phyloP scores from a whole-genome alignment of 2,113 vertebrate species.

The Syngnathus floridae region DNA sequence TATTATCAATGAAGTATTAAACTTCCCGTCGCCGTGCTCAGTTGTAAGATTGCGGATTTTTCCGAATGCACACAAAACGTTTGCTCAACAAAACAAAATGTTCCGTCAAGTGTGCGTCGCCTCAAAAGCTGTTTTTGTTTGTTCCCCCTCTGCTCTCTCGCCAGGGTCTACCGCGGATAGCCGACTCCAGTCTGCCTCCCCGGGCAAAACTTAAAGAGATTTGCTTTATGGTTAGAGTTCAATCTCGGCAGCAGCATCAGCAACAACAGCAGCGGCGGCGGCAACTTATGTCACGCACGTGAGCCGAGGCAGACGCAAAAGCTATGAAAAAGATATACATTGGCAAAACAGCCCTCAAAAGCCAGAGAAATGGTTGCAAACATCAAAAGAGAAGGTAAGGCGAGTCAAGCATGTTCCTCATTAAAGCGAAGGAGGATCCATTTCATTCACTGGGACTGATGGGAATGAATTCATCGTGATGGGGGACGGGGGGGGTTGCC shows the following conservation, averaged over 20 bases:
- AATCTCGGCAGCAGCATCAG: conserved; percentile 50
- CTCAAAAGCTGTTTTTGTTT: conserved; percentile 59
- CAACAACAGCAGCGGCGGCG: conserved; percentile 16
- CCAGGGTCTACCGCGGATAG: conserved; percentile 71
- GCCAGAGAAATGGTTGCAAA: conserved; percentile 72
- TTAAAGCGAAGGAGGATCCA: conserved; percentile 17
- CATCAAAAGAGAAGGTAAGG: conserved; percentile 73
- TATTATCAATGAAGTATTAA: not conserved
- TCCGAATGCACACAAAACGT: conserved; percentile 21
- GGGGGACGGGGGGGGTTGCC: conserved; percentile 10
- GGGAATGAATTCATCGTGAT: conserved; percentile 26
- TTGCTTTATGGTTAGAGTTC: conserved; percentile 60
- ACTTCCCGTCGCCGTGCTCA: not conserved
- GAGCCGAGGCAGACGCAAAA: conserved; percentile 51
- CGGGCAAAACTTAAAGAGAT: conserved; percentile 66
- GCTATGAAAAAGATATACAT: conserved; percentile 78
- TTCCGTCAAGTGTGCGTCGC: conserved; percentile 50
- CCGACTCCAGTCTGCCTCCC: conserved; percentile 67
- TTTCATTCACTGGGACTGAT: conserved; percentile 29
- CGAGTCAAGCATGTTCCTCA: conserved; percentile 20
- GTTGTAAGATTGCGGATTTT: conserved; percentile 14
- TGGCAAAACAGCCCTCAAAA: conserved; percentile 73
- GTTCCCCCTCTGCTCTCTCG: conserved; percentile 64
- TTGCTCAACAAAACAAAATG: conserved; percentile 41
- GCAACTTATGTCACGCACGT: conserved; percentile 52